phyloP scores from a whole-genome alignment of 1,140 invertebrate genomes.

The Pinna nobilis region DNA sequence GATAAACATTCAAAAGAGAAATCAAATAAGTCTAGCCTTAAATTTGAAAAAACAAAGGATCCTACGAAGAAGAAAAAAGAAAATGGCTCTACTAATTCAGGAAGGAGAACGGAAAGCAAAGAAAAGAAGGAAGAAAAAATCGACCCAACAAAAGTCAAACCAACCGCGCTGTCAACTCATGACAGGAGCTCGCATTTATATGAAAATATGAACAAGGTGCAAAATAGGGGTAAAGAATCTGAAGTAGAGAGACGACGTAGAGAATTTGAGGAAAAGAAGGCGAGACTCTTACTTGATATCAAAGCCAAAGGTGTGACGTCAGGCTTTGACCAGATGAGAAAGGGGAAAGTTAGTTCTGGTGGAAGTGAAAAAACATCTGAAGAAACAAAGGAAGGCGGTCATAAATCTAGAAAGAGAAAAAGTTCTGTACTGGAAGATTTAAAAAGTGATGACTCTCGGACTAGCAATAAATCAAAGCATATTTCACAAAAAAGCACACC shows the following conservation, averaged over 20 bases:
- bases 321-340: no score
- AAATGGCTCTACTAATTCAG: no score
- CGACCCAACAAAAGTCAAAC: slow-evolving; percentile 5
- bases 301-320: neutral
- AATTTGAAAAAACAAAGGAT: no score
- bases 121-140: no score
- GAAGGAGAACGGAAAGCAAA: no score
- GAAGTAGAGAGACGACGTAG: slow-evolving; percentile 5
- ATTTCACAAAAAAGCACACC: neutral
- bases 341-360: neutral
- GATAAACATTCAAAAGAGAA: no score
- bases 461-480: neutral
- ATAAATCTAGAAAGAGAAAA: slow-evolving; percentile 11
- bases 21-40: no score
- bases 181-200: slow-evolving; percentile 11
- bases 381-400: neutral
- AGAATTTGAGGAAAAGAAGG: slow-evolving; percentile 7
- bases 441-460: neutral
- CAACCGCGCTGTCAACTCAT: slow-evolving; percentile 1
- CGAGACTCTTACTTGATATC: neutral
- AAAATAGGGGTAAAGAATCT: slow-evolving; percentile 2
- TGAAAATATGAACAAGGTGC: neutral
- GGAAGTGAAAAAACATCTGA: neutral
- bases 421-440: neutral
- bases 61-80: no score